Conservation (phyloP, 2,888 invertebrate genomes). For the Dryobota labecula region DNA sequence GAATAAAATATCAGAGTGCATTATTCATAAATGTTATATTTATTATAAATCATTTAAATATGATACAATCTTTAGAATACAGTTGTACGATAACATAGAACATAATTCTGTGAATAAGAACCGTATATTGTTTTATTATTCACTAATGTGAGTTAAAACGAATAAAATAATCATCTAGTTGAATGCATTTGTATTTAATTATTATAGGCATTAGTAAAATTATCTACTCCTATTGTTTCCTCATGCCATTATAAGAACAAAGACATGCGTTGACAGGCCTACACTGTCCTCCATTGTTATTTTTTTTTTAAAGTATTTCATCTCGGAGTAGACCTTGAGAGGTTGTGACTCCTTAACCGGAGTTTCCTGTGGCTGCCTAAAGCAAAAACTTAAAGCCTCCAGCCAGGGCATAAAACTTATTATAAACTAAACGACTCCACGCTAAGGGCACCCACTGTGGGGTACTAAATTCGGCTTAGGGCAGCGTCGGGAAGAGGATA, state of each 20-base stretch:
- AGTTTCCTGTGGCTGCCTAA: no score
- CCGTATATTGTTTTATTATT: neutral
- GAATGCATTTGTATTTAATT: slow-evolving; percentile 16
- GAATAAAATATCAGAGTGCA: neutral
- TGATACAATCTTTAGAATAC: neutral
- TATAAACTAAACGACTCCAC: no score
- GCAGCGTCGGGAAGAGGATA: no score
- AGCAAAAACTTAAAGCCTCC: no score
- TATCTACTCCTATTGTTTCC: neutral
- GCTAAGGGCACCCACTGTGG: no score
- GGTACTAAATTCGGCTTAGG: no score
- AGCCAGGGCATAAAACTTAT: no score
- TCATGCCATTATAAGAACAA: neutral
- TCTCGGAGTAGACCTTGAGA: no score
- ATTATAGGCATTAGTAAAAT: slow-evolving; percentile 1
- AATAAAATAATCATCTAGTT: neutral
- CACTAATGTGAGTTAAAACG: neutral
- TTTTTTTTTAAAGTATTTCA: no score
- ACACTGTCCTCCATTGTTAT: no score
- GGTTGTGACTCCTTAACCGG: no score
- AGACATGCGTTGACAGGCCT: neutral
- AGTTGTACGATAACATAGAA: neutral
- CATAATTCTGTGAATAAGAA: neutral
- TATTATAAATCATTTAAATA: slow-evolving; percentile 14
- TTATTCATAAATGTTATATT: neutral